Conservation (phyloP, 2,888 invertebrate genomes). For the Ectemnius cavifrons region DNA sequence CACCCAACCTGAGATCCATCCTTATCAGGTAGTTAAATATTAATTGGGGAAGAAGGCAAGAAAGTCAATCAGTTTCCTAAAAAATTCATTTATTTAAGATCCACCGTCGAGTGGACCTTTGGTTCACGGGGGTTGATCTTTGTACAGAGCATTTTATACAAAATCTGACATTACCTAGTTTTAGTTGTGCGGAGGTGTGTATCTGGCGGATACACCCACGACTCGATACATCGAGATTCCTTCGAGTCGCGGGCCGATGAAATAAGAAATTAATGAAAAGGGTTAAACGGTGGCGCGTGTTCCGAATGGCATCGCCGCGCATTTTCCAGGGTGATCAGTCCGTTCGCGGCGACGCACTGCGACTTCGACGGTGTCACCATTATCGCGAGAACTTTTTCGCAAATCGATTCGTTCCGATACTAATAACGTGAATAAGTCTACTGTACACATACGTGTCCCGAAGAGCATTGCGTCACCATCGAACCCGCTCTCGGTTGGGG, state of each 20-base stretch:
- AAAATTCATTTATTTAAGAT: conserved; percentile 75
- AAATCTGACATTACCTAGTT: conserved; percentile 64
- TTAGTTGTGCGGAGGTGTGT: conserved; percentile 45
- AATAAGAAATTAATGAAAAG: conserved; percentile 22
- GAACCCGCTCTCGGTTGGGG: conserved; percentile 13
- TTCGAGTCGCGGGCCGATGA: conserved; percentile 14
- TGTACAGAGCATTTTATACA: conserved; percentile 74
- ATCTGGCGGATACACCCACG: conserved; percentile 41
- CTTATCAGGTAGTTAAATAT: not conserved
- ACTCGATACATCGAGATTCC: conserved; percentile 59
- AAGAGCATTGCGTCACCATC: conserved; percentile 32
- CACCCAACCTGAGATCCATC: not conserved
- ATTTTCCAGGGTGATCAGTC: conserved; percentile 60
- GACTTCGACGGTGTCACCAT: conserved; percentile 22
- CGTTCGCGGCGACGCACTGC: conserved; percentile 54
- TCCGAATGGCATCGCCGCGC: conserved; percentile 24
- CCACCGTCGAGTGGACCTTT: conserved; percentile 53
- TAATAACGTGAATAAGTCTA: conserved; percentile 25
- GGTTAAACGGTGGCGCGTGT: conserved; percentile 11
- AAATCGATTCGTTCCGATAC: conserved; percentile 16
- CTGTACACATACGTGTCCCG: conserved; percentile 47
- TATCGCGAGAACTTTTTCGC: conserved; percentile 20
- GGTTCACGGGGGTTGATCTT: conserved; percentile 56
- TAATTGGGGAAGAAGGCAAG: not conserved
- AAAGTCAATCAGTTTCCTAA: conserved; percentile 59